Percentiles rank a stretch among this genome's conserved stretches.
These are phyloP conservation scores for Gavia stellata DNA, from an alignment of 2,113 vertebrate species.

Conservation along the genomic window DNA sequence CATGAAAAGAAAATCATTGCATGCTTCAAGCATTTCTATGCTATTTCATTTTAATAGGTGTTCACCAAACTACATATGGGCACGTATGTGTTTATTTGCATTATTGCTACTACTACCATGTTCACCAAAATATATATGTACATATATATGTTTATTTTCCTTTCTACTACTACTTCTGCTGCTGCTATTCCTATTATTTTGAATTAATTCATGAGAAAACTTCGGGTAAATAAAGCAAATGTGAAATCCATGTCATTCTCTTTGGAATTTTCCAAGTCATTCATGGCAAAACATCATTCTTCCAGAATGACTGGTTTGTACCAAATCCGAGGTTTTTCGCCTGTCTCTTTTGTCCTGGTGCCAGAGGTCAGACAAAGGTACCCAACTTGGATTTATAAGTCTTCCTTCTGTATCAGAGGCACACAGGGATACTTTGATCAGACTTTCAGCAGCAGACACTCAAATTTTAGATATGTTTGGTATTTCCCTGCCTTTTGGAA, in stretches of 20 bases:
- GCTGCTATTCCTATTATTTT: neutral
- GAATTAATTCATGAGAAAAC: neutral
- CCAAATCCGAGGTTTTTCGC: neutral
- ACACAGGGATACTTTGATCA: neutral
- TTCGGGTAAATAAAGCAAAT: neutral
- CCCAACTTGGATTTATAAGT: neutral
- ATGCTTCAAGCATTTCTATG: neutral
- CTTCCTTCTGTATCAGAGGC: neutral
- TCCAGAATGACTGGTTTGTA: neutral
- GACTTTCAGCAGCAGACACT: neutral
- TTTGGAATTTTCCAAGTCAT: neutral
- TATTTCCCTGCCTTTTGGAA: neutral
- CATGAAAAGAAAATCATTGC: neutral
- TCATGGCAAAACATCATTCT: neutral
- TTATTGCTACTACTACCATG: neutral
- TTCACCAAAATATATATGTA: neutral
- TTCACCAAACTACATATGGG: neutral
- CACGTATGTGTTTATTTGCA: neutral
- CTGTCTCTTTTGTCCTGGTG: neutral
- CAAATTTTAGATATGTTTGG: neutral
- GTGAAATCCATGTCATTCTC: neutral
- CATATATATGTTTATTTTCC: neutral
- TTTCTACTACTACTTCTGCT: neutral
- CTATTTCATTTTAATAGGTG: neutral
- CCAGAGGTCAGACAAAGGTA: neutral